phyloP scores from a whole-genome alignment of 2,797 vertebrate species.

The Neosilurus hyrtlii region DNA sequence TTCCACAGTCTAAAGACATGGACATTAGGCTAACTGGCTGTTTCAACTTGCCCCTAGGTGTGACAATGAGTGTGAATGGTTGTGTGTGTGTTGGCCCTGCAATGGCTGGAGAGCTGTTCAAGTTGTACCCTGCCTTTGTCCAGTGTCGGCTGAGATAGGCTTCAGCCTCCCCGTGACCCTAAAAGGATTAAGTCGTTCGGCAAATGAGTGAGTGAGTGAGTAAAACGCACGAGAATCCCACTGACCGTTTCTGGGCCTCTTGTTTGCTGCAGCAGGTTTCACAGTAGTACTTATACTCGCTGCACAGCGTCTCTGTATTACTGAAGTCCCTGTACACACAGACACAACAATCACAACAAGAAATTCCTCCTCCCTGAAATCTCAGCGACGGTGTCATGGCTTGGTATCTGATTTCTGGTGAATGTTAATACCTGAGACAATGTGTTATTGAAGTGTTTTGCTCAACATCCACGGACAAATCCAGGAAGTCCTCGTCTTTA shows the following conservation, averaged over 20 bases:
- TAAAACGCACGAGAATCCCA: background rate
- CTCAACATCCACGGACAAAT: constrained; percentile 96
- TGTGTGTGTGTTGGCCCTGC: no score
- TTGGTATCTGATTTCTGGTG: background rate
- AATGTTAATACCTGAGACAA: constrained; percentile 85
- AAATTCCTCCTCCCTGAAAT: background rate
- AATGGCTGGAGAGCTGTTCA: no score
- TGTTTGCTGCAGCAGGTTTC: constrained; percentile 98
- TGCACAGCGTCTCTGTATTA: constrained; percentile 97
- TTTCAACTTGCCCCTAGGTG: no score
- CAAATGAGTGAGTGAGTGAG: no score
- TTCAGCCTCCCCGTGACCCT: no score
- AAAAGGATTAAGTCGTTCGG: no score
- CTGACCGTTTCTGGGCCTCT: constrained; percentile 94
- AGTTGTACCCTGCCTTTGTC: no score
- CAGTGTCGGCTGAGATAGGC: no score
- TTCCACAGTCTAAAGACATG: no score
- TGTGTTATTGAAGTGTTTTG: constrained; percentile 98
- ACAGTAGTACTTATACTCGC: constrained; percentile 98
- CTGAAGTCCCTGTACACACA: constrained; percentile 88
- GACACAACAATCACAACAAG: constrained; percentile 8
- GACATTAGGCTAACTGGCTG: no score
- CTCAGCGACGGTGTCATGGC: background rate
- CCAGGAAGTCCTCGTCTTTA: constrained; percentile 98
- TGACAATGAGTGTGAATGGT: no score